A percentile compares a stretch with the other conserved stretches of the same genome.
Conservation (phyloP, 2,113 vertebrate species). For the Triplophysa rosa region DNA sequence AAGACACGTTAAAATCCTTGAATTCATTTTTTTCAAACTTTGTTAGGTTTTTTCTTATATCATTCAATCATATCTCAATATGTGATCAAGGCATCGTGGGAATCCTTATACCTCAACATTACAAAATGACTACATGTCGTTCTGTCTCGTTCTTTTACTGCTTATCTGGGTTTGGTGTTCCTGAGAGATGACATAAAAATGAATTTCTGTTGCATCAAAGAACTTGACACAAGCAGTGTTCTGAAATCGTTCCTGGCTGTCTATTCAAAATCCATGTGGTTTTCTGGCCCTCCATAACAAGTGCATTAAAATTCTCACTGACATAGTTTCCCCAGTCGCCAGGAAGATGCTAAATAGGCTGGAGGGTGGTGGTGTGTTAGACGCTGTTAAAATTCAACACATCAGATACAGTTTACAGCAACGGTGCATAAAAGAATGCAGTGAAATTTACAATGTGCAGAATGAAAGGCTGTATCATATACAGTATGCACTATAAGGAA, state of each 20-base stretch:
- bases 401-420: neutral
- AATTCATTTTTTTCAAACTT: neutral
- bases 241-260: slow-evolving; percentile 20
- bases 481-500: neutral
- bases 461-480: too few relatives aligned
- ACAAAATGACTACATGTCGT: neutral
- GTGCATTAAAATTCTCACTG: neutral
- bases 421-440: neutral
- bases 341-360: neutral
- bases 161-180: neutral
- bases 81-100: too few relatives aligned
- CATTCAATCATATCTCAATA: too few relatives aligned
- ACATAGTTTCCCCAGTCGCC: slow-evolving; percentile 3
- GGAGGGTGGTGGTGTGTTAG: neutral
- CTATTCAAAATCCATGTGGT: slow-evolving; percentile 28
- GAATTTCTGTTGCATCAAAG: slow-evolving; percentile 3
- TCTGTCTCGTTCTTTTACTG: neutral
- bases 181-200: neutral
- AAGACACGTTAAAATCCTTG: neutral
- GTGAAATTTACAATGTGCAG: neutral
- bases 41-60: neutral
- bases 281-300: neutral
- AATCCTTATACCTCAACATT: too few relatives aligned
- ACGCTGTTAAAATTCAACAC: neutral
- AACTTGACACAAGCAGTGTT: neutral